These are phyloP conservation scores for Chaetops frenatus DNA, from an alignment of 2,113 vertebrate species.

Conservation along the genomic window DNA sequence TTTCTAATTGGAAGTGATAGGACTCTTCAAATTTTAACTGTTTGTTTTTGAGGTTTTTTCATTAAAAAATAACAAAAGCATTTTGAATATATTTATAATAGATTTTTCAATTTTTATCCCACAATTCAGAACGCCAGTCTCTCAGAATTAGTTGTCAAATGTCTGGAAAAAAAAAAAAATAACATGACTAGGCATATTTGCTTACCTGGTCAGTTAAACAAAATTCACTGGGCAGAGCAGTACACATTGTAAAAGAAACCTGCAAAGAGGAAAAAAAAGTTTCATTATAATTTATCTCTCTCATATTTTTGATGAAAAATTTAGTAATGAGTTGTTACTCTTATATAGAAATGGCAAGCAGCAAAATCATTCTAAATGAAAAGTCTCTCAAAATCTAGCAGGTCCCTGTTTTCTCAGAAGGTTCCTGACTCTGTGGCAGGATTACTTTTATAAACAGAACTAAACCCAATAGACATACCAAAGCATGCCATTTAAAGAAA, in stretches of 20 bases:
- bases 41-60: background rate
- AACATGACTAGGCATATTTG: background rate
- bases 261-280: background rate
- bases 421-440: background rate
- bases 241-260: background rate
- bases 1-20: background rate
- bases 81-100: background rate
- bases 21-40: background rate
- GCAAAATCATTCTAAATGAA: background rate
- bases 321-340: background rate
- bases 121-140: rapidly evolving
- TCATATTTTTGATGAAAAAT: background rate
- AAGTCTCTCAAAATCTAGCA: background rate
- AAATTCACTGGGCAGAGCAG: background rate
- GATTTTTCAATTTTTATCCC: background rate
- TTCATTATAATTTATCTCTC: background rate
- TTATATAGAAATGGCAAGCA: background rate
- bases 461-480: background rate
- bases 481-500: background rate
- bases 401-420: background rate
- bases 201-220: background rate
- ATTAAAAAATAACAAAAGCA: background rate
- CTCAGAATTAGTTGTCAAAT: background rate
- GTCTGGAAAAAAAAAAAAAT: background rate
- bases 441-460: background rate